Percentiles rank a stretch among this genome's conserved stretches.
Evolutionary conservation across 2,113 vertebrate genomes (phyloP).

Genomic region (Danionella cerebrum): DNA sequence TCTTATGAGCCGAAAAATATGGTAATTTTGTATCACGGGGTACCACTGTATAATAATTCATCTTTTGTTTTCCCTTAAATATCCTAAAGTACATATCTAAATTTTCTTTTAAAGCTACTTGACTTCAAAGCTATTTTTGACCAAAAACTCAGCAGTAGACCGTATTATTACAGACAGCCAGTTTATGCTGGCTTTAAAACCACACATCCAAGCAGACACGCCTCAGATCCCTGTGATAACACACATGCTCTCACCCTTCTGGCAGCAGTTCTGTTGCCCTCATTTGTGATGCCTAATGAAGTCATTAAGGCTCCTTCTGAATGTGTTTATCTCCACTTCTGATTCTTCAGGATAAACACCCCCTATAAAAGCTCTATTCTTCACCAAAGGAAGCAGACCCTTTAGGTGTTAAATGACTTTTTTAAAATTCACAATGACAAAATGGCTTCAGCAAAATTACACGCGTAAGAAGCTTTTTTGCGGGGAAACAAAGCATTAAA

Average conservation of each 20-base stretch:
- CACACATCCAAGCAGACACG: neutral
- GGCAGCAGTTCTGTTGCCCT: constrained; percentile 6
- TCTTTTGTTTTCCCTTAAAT: too few species aligned
- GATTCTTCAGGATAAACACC: constrained; percentile 13
- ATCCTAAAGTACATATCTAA: too few species aligned
- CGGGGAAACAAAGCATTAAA: neutral
- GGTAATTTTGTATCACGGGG: too few species aligned
- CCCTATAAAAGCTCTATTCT: neutral
- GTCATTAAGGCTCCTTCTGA: constrained; percentile 17
- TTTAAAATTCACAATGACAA: neutral
- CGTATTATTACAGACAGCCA: too few species aligned
- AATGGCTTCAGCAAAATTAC: neutral
- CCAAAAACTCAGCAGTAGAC: too few species aligned
- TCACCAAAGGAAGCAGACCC: constrained; percentile 8
- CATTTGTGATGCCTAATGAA: constrained; percentile 13
- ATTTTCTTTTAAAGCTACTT: too few species aligned
- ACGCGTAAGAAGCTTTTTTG: neutral
- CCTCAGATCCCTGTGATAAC: neutral
- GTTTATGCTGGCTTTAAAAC: too few species aligned
- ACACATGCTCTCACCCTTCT: neutral
- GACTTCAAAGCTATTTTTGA: too few species aligned
- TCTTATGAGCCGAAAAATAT: too few species aligned
- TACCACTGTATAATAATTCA: too few species aligned
- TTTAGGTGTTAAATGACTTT: constrained; percentile 6
- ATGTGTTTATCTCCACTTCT: constrained; percentile 16